Percentiles rank a stretch among this genome's conserved stretches.
Evolutionary conservation across 1,140 invertebrate genomes (phyloP).

Genomic region (Cydia strobilella): DNA sequence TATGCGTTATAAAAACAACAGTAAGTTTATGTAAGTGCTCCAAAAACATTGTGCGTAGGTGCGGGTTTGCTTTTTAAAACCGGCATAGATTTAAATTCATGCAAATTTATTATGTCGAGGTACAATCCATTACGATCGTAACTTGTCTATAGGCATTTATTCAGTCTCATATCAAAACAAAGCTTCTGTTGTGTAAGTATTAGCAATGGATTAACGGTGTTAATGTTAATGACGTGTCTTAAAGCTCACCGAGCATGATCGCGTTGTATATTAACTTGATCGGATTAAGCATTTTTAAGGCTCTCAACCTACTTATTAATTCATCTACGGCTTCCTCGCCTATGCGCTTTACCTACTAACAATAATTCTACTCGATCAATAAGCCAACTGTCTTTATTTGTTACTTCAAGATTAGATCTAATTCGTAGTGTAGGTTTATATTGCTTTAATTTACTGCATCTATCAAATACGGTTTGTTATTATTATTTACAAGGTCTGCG

Average conservation of each 20-base stretch:
- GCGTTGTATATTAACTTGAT: conserved; percentile 2
- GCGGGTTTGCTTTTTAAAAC: conserved; percentile 52
- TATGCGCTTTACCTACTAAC: conserved; percentile 43
- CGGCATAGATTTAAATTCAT: conserved; percentile 36
- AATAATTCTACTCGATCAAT: conserved; percentile 30
- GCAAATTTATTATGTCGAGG: background rate
- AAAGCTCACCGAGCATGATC: background rate
- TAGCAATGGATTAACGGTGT: too few relatives aligned
- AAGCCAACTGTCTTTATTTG: conserved; percentile 15
- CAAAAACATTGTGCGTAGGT: conserved; percentile 56
- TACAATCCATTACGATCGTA: background rate
- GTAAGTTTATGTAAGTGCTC: conserved; percentile 60
- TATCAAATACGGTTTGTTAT: conserved; percentile 15
- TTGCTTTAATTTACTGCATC: conserved; percentile 29
- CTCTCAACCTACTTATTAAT: conserved; percentile 58
- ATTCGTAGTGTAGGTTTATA: conserved; percentile 19
- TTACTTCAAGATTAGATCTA: conserved; percentile 9
- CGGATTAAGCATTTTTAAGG: conserved; percentile 37
- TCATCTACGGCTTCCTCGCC: conserved; percentile 49
- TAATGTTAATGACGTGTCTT: conserved; percentile 6
- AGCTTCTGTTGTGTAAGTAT: background rate
- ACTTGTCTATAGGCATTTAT: background rate
- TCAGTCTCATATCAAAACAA: background rate
- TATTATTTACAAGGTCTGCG: conserved; percentile 9
- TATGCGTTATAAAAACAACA: conserved; percentile 52